phyloP scores from a whole-genome alignment of 1,140 invertebrate genomes.

The Drosophila sechellia region DNA sequence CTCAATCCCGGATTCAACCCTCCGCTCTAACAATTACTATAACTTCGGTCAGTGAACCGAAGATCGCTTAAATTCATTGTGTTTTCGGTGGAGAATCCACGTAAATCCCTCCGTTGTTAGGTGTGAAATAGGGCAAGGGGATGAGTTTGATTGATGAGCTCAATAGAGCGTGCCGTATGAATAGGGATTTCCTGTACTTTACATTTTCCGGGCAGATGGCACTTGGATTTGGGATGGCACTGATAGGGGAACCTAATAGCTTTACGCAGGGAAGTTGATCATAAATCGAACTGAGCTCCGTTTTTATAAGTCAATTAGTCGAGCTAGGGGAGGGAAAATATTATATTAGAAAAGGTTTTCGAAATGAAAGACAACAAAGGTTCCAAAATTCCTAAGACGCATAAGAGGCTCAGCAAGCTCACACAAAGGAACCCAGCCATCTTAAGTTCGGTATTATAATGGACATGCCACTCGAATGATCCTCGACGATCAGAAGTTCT shows the following conservation, averaged over 20 bases:
- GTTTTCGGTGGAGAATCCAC: slow-evolving; percentile 12
- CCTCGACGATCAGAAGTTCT: slow-evolving; percentile 21
- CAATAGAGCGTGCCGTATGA: slow-evolving; percentile 75
- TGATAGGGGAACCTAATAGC: slow-evolving; percentile 41
- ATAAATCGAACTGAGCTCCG: slow-evolving; percentile 38
- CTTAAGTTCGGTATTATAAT: too few species aligned
- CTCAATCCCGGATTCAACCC: slow-evolving; percentile 22
- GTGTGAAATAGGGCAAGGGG: slow-evolving; percentile 65
- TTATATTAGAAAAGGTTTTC: too few species aligned
- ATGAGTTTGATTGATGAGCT: slow-evolving; percentile 71
- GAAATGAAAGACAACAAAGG: not conserved
- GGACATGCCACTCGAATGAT: not conserved
- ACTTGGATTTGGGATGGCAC: not conserved
- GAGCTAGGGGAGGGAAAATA: not conserved
- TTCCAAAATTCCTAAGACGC: not conserved
- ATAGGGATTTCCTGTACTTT: slow-evolving; percentile 56
- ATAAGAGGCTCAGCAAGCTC: not conserved
- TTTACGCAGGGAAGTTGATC: slow-evolving; percentile 55
- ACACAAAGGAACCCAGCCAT: too few species aligned
- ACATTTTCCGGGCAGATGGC: slow-evolving; percentile 36
- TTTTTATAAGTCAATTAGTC: slow-evolving; percentile 54
- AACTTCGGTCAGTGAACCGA: slow-evolving; percentile 54
- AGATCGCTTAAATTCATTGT: slow-evolving; percentile 66
- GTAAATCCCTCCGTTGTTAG: slow-evolving; percentile 48
- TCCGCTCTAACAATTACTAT: slow-evolving; percentile 43